Conservation (phyloP, 2,113 vertebrate genomes). For the Marcusenius ussheri region DNA sequence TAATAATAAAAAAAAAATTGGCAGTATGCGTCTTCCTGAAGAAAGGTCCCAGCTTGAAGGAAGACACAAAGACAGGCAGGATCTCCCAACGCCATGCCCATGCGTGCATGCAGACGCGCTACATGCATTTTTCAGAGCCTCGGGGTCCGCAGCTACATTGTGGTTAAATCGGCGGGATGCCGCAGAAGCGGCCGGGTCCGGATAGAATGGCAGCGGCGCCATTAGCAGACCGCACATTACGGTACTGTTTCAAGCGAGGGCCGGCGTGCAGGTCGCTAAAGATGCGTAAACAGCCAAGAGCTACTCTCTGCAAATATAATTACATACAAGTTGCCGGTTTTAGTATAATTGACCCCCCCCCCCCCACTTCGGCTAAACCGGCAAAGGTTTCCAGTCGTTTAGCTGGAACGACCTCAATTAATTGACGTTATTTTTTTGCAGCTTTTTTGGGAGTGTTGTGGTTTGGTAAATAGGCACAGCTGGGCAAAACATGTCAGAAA, state of each 20-base stretch:
- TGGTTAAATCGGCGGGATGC: neutral
- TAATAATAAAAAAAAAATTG: neutral
- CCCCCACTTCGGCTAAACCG: neutral
- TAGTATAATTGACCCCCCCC: neutral
- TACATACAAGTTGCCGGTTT: neutral
- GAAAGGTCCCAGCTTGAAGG: neutral
- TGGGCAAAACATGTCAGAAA: neutral
- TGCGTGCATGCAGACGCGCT: neutral
- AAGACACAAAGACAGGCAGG: neutral
- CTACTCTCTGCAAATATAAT: neutral
- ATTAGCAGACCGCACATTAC: neutral
- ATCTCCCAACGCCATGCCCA: neutral
- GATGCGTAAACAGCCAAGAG: neutral
- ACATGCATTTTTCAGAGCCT: neutral
- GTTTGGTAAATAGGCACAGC: neutral
- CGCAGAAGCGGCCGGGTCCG: neutral
- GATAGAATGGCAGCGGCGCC: neutral
- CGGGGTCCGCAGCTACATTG: neutral
- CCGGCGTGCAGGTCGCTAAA: neutral
- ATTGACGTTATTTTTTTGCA: neutral
- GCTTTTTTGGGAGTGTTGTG: neutral
- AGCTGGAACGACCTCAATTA: neutral
- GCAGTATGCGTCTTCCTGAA: neutral
- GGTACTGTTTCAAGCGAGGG: neutral
- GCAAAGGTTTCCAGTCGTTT: neutral